These are phyloP conservation scores for Marisa cornuarietis DNA, from an alignment of 1,140 invertebrate genomes.

Conservation along the genomic window DNA sequence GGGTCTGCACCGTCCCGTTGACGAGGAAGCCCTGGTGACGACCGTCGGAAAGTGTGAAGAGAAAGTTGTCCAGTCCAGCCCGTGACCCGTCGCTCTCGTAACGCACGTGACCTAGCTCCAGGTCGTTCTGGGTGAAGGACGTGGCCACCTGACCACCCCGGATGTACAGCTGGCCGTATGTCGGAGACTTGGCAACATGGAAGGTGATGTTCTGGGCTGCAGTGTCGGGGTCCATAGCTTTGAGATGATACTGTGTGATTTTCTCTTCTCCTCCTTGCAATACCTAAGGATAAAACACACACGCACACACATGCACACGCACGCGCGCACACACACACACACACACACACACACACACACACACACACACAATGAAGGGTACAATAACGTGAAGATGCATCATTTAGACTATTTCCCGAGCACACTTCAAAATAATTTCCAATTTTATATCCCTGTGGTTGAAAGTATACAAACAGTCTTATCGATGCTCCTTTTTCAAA, in stretches of 20 bases:
- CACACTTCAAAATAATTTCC: too few species aligned
- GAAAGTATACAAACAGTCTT: too few species aligned
- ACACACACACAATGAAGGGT: too few species aligned
- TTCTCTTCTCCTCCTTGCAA: slow-evolving; percentile 61
- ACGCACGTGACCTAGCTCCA: slow-evolving; percentile 53
- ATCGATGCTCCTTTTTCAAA: too few species aligned
- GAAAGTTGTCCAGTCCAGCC: slow-evolving; percentile 60
- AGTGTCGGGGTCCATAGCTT: slow-evolving; percentile 65
- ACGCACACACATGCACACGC: too few species aligned
- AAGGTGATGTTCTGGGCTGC: slow-evolving; percentile 61
- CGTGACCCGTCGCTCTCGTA: slow-evolving; percentile 58
- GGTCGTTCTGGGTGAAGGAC: slow-evolving; percentile 59
- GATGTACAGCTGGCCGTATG: slow-evolving; percentile 61
- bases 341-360: too few species aligned
- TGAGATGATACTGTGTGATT: slow-evolving; percentile 55
- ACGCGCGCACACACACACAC: too few species aligned
- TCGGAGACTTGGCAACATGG: slow-evolving; percentile 60
- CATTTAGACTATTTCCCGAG: too few species aligned
- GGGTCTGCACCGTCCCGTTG: slow-evolving; percentile 53
- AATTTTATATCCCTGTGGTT: too few species aligned
- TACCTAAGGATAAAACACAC: not conserved
- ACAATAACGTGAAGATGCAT: too few species aligned
- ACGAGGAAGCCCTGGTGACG: slow-evolving; percentile 58
- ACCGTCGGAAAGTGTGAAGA: slow-evolving; percentile 59
- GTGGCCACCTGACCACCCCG: slow-evolving; percentile 45